A percentile compares a stretch with the other conserved stretches of the same genome.
phyloP scores from a whole-genome alignment of 2,113 vertebrate genomes.

The Climacteris rufus region DNA sequence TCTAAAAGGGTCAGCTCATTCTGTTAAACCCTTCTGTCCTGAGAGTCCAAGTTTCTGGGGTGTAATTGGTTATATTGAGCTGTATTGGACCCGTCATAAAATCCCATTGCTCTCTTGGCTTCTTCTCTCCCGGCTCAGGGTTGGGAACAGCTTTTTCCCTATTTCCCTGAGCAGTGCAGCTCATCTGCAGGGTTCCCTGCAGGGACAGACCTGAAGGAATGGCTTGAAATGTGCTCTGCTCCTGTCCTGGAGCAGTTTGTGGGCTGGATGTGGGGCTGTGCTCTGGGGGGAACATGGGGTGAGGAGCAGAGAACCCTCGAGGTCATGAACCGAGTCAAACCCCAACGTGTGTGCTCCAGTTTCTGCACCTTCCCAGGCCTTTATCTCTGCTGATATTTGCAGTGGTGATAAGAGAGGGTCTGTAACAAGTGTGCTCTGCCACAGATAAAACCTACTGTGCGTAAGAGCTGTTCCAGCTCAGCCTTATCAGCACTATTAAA shows the following conservation, averaged over 20 bases:
- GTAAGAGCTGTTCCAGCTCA: not conserved
- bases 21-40: not conserved
- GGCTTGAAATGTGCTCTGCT: not conserved
- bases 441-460: not conserved
- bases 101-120: not conserved
- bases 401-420: not conserved
- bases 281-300: fast-evolving
- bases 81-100: not conserved
- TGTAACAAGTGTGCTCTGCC: not conserved
- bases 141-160: not conserved
- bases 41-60: not conserved
- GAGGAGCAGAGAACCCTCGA: not conserved
- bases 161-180: not conserved
- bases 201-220: fast-evolving
- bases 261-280: not conserved
- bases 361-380: not conserved
- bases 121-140: not conserved
- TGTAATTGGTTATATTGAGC: not conserved
- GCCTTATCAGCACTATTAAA: not conserved
- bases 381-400: not conserved
- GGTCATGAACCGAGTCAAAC: not conserved
- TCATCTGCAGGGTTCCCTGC: not conserved
- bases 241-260: not conserved
- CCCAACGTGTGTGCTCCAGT: fast-evolving
- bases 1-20: not conserved